Conservation (phyloP, 1,140 invertebrate genomes). For the Drosophila baimaii region DNA sequence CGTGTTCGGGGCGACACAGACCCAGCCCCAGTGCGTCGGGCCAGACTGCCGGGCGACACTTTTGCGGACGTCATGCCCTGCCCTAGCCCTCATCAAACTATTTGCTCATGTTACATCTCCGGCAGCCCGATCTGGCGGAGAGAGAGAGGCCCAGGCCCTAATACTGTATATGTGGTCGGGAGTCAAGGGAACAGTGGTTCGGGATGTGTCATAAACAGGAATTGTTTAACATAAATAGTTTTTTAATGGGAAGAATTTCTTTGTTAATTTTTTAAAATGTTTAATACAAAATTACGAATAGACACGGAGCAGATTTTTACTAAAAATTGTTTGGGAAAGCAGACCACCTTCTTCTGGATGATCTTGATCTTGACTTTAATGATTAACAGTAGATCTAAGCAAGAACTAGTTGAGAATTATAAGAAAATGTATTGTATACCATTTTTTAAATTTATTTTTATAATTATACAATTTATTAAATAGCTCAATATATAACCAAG, state of each 20-base stretch:
- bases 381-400: background rate
- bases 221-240: too few relatives aligned
- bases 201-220: background rate
- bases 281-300: background rate
- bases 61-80: conserved; percentile 52
- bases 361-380: background rate
- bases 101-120: conserved; percentile 77
- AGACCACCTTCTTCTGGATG: background rate
- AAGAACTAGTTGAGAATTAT: background rate
- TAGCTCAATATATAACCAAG: background rate
- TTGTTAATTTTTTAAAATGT: background rate
- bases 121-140: conserved; percentile 45
- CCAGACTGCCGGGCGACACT: conserved; percentile 76
- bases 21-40: conserved; percentile 23
- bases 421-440: background rate
- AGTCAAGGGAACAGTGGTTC: conserved; percentile 29
- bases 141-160: conserved; percentile 14
- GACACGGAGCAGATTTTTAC: background rate
- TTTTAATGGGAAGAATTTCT: background rate
- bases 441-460: too few relatives aligned
- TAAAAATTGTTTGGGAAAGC: too few relatives aligned
- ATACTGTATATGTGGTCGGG: conserved; percentile 57
- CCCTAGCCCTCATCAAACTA: conserved; percentile 45
- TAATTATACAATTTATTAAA: too few relatives aligned
- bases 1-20: conserved; percentile 16